Conservation (phyloP, 2,113 vertebrate species). For the Antidorcas marsupialis region DNA sequence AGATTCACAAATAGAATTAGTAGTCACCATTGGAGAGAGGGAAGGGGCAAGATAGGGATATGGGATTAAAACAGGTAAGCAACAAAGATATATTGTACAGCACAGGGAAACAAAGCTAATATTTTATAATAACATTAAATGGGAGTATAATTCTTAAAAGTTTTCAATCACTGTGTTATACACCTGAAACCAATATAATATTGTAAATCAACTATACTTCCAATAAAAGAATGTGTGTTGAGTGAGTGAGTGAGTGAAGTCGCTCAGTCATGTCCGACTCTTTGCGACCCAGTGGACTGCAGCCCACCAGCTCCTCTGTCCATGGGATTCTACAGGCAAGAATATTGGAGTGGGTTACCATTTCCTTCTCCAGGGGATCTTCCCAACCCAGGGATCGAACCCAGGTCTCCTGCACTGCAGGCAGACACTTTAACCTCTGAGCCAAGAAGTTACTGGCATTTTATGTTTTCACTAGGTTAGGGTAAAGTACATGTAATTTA, state of each 20-base stretch:
- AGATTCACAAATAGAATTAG: not conserved
- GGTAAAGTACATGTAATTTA: not conserved
- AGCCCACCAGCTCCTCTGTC: no score
- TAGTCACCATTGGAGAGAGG: not conserved
- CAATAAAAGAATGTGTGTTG: not conserved
- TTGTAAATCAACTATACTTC: not conserved
- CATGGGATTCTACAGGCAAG: no score
- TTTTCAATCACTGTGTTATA: not conserved
- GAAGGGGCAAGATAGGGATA: not conserved
- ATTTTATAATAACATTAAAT: not conserved
- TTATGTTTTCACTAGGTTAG: not conserved
- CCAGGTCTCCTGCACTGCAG: no score
- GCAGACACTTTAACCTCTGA: no score
- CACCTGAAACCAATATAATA: not conserved
- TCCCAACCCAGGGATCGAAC: no score
- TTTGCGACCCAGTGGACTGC: no score
- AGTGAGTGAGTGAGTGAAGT: no score
- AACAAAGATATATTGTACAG: not conserved
- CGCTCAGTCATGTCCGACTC: no score
- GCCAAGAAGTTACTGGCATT: not conserved
- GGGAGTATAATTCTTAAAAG: not conserved
- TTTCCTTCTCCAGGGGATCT: no score
- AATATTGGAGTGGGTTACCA: no score
- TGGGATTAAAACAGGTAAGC: not conserved
- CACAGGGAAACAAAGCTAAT: not conserved